phyloP scores from a whole-genome alignment of 1,140 invertebrate genomes.

The Phthorimaea operculella region DNA sequence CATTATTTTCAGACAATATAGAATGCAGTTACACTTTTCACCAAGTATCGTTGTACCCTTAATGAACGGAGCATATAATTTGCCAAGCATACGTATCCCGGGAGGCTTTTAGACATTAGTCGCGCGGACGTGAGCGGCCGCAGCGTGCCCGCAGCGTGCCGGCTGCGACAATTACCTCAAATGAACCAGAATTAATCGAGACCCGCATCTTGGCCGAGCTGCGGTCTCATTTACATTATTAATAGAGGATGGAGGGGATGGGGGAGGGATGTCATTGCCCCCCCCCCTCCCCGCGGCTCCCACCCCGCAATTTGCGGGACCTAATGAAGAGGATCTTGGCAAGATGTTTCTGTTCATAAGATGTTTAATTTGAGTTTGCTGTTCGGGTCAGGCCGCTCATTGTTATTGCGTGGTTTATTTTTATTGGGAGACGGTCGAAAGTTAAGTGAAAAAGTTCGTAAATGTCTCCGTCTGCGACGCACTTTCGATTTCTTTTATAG shows the following conservation, averaged over 20 bases:
- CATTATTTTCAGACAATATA: no score
- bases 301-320: slow-evolving; percentile 48
- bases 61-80: no score
- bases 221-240: slow-evolving; percentile 67
- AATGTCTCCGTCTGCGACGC: no score
- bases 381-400: slow-evolving; percentile 57
- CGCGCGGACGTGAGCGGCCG: background rate
- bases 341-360: slow-evolving; percentile 65
- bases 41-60: no score
- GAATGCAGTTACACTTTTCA: no score
- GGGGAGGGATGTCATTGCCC: slow-evolving; percentile 38
- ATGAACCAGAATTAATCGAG: slow-evolving; percentile 67
- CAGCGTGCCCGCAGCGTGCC: slow-evolving; percentile 26
- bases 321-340: slow-evolving; percentile 64
- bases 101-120: background rate
- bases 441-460: no score
- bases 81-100: no score
- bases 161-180: slow-evolving; percentile 65
- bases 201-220: slow-evolving; percentile 63
- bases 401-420: slow-evolving; percentile 49
- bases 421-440: slow-evolving; percentile 15
- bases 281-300: slow-evolving; percentile 20
- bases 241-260: slow-evolving; percentile 50
- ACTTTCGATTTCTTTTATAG: no score
- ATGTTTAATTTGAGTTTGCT: slow-evolving; percentile 65